These are phyloP conservation scores for Fabriciana adippe DNA, from an alignment of 2,888 invertebrate species.

Conservation along the genomic window DNA sequence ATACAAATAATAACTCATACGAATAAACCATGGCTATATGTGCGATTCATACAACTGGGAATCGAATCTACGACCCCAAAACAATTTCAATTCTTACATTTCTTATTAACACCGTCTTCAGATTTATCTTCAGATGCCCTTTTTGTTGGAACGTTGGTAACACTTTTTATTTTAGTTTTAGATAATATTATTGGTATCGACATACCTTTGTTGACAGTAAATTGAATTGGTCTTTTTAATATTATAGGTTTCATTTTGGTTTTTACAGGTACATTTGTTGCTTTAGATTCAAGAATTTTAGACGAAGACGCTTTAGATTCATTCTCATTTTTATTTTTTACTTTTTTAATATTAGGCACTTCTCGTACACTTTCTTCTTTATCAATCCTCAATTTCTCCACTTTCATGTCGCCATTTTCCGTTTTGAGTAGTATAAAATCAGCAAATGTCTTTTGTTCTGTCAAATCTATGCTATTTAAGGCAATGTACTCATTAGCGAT, in stretches of 20 bases:
- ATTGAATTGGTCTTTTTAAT: background rate
- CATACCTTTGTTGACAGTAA: background rate
- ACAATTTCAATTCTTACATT: background rate
- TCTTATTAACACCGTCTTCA: constrained; percentile 1
- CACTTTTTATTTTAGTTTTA: background rate
- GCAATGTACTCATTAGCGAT: constrained; percentile 55
- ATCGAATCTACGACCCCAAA: background rate
- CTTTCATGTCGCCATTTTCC: constrained; percentile 45
- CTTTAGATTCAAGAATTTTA: too few species aligned
- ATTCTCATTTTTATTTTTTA: background rate
- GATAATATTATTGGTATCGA: background rate
- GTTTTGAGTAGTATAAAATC: constrained; percentile 54
- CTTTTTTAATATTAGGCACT: constrained; percentile 1
- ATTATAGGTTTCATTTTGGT: background rate
- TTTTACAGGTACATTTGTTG: background rate
- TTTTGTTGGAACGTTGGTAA: background rate
- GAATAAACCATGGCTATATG: too few species aligned
- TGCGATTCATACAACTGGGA: too few species aligned
- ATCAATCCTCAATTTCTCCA: constrained; percentile 32
- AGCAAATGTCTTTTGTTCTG: constrained; percentile 37
- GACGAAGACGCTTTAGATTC: too few species aligned
- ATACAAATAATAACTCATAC: too few species aligned
- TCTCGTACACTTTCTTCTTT: constrained; percentile 4
- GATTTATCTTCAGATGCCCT: background rate
- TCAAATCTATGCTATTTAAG: constrained; percentile 41